Evolutionary conservation across 2,113 vertebrate genomes (phyloP), one percentile per base, ranked within the genome.

Genomic region (Ursus arctos): DNA sequence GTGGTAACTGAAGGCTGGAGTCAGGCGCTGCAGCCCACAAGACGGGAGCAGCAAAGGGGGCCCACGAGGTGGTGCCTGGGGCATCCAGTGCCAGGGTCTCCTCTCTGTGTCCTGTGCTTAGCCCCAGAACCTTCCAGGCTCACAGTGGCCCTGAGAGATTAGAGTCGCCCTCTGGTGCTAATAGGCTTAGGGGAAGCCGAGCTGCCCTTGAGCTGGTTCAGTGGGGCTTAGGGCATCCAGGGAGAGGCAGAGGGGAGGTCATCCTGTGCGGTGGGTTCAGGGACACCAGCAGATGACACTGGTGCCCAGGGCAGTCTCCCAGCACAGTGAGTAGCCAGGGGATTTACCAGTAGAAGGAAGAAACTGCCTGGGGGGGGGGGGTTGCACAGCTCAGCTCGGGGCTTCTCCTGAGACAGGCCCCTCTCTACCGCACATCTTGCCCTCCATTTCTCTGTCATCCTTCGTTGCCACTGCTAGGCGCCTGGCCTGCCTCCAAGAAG

Each of bases 161-260:
- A 90, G 91, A 16, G 40, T 72, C 40, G 72, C 92, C 53, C 51
- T 65, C n/a, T 19, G 16, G 15, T 26, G 72, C 61, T 95, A 96
- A 97, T 40, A 96, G 83, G 97, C 95, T 98, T 97, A 89, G 61
- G 69, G 76, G 79, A 97, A 91, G 71, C 71, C 7, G 6, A 85
- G 26, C 86, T 76, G 82, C 69, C 93, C 61, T 72, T 69, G 76
- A 18, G 69, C 80, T 77, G 94, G 85, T 88, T 80, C 82, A 65
- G 16, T 4, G 15, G 86, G 91, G 49, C 85, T 96, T 88, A 90
- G 87, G 21, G 36, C 15, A 33, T 51, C 5, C 19, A n/a, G 57
- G 51, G 49, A 71, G 26, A 26, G 15, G 77, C 65, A 53, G 82
- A 67, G 71, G 81, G 59, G 57, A 53, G 84, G 33, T 85, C 65